Conservation (phyloP, 2,113 vertebrate genomes). For the Gasterosteus nipponicus region DNA sequence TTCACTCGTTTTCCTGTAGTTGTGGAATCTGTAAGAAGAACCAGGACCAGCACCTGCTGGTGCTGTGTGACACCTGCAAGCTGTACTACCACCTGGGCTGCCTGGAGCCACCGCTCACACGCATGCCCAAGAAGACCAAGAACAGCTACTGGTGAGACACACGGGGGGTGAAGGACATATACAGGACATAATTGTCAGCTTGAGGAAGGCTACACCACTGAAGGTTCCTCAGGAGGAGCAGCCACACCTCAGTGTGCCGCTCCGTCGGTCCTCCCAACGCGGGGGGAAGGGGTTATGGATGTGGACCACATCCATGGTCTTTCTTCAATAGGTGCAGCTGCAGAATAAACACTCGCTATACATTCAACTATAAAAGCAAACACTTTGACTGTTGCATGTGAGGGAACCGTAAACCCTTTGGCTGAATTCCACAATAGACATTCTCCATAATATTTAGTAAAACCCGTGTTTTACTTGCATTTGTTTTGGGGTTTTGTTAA, state of each 20-base stretch:
- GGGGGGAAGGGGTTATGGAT: too few species aligned
- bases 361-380: background rate
- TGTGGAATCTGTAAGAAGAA: constrained; percentile 99
- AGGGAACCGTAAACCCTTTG: too few species aligned
- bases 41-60: constrained; percentile 95
- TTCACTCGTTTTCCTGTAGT: constrained; percentile 40
- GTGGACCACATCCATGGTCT: too few species aligned
- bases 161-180: too few species aligned
- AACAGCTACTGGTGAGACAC: constrained; percentile 98
- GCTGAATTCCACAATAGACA: too few species aligned
- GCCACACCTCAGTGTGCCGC: too few species aligned
- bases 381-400: too few species aligned
- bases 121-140: constrained; percentile 99
- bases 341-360: too few species aligned
- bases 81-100: constrained; percentile 98
- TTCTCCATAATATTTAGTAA: too few species aligned
- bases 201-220: background rate
- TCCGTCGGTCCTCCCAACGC: background rate
- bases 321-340: too few species aligned
- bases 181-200: background rate
- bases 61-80: constrained; percentile 97
- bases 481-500: too few species aligned
- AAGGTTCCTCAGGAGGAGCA: background rate
- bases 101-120: constrained; percentile 95
- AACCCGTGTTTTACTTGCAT: too few species aligned